phyloP scores from a whole-genome alignment of 2,797 vertebrate genomes.

The Anguilla megastoma region DNA sequence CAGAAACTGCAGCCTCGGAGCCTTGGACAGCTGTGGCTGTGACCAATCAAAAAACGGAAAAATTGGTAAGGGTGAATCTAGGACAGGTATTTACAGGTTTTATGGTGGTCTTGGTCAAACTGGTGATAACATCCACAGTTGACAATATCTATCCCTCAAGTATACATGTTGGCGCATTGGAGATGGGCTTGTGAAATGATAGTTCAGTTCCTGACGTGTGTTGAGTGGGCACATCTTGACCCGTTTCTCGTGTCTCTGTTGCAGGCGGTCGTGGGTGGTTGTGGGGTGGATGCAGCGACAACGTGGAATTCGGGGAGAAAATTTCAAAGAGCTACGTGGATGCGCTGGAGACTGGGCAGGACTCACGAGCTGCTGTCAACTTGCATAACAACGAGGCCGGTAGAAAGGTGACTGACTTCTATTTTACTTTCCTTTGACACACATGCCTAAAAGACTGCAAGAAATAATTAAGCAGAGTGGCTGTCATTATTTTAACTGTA shows the following conservation, averaged over 20 bases:
- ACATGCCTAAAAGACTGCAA: not conserved
- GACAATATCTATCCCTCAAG: not conserved
- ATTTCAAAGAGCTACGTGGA: conserved; percentile 80
- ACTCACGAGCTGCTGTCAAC: conserved; percentile 76
- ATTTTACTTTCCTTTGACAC: not conserved
- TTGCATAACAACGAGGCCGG: conserved; percentile 79
- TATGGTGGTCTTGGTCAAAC: not conserved
- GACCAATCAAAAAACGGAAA: conserved; percentile 89
- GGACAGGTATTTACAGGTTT: not conserved
- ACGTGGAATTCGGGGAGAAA: conserved; percentile 78
- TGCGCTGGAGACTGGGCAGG: conserved; percentile 77
- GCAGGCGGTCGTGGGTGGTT: conserved; percentile 80
- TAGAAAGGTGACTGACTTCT: conserved; percentile 61
- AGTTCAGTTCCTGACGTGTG: not conserved
- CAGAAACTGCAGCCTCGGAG: conserved; percentile 94
- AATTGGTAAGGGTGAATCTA: conserved; percentile 70
- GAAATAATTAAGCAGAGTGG: not conserved
- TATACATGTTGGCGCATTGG: not conserved
- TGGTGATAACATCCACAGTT: not conserved
- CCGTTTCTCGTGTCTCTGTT: not conserved
- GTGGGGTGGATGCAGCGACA: conserved; percentile 83
- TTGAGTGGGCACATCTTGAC: not conserved
- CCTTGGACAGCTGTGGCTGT: conserved; percentile 91
- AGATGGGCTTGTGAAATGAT: not conserved
- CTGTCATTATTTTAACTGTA: not conserved